Evolutionary conservation across 2,888 invertebrate genomes (phyloP), one percentile per base, ranked within the genome.

Genomic region (Drosophila helvetica): DNA sequence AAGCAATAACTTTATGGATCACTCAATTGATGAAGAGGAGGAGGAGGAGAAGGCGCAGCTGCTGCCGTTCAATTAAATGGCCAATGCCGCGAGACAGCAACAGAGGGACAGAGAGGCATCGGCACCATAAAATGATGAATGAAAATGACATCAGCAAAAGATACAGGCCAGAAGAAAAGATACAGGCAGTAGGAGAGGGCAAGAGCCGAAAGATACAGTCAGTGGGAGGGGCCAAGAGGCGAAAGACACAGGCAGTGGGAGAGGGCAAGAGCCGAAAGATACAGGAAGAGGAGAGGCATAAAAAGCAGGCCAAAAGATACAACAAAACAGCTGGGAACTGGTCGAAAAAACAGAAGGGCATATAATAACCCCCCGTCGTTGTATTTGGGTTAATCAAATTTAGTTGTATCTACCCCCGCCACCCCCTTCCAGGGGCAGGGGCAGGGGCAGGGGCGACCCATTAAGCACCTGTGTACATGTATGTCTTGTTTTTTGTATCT

Each of bases 341-440:
- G 61, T 54, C 71, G 15, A 15, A 38, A 6, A 15, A 15, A 30
- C 10, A 10, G 30, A 10, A 10, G 30, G 30, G 30, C 30, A 30
- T 10, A 3, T 10, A 30, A 3, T 10, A 30, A 30, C 7, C 22
- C 22, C 22, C 22, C 22, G 25, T 7, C 63, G 69, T 67, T 65
- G 59, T 82, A 78, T 83, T 77, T 84, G 82, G 87, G 83, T 83
- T 86, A 86, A 83, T 84, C 87, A 86, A 83, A 86, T 85, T 87
- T 84, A 56, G 79, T 63, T 64, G 73, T 47, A 62, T 56, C 45
- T 56, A n/a, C n/a, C n/a, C n/a, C 51, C 22, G 25, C 45, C 25
- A 61, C 25, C 48, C 69, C 75, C 74, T 77, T 72, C 74, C 47
- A 38, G 5, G 52, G 27, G n/a, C 7, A 9, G 25, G 45, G 17